Evolutionary conservation across 1,140 invertebrate genomes (phyloP).

Genomic region (Contarinia nasturtii): DNA sequence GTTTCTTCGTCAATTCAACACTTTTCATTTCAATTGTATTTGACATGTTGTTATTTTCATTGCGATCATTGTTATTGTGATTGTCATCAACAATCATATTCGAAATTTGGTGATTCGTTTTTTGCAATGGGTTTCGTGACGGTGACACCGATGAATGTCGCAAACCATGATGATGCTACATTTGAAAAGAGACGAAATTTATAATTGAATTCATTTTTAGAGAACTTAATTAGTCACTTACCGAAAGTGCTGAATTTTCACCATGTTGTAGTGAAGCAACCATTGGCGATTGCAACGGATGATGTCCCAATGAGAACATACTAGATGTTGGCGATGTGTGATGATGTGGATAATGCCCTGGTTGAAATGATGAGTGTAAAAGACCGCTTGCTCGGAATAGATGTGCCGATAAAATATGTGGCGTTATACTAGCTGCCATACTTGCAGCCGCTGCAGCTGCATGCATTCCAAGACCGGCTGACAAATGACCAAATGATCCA

Average conservation of each 20-base stretch:
- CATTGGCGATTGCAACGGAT: conserved; percentile 10
- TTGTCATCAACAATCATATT: neutral
- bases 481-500: conserved; percentile 85
- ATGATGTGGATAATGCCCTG: conserved; percentile 17
- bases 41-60: neutral
- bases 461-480: conserved; percentile 36
- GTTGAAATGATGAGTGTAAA: conserved; percentile 25
- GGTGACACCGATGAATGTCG: too few species aligned
- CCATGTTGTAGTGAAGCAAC: neutral
- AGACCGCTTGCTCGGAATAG: conserved; percentile 40
- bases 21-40: neutral
- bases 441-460: conserved; percentile 30
- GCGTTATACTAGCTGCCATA: conserved; percentile 37
- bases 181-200: too few species aligned
- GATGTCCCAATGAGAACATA: conserved; percentile 26
- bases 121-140: too few species aligned
- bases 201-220: too few species aligned
- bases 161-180: too few species aligned
- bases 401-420: conserved; percentile 54
- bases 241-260: neutral
- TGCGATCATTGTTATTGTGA: neutral
- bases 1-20: too few species aligned
- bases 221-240: too few species aligned
- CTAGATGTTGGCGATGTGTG: conserved; percentile 24
- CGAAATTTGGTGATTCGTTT: too few species aligned